Evolutionary conservation across 2,888 invertebrate species (phyloP), one percentile per base, ranked within the genome.

Genomic region (Eulithis prunata): DNA sequence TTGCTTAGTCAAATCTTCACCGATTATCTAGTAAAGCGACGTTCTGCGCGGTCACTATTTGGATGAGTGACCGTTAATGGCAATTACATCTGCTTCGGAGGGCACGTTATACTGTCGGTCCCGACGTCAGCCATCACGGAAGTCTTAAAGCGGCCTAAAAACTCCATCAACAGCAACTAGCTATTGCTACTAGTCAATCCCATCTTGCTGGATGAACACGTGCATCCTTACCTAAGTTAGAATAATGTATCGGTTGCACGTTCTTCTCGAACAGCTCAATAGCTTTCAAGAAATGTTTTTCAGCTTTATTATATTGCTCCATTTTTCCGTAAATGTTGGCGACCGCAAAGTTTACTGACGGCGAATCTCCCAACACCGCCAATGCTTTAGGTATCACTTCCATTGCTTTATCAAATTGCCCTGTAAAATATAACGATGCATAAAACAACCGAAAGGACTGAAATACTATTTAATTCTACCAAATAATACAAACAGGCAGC

Each of bases 251-350:
- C n/a, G 97, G 95, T 84, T 96, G 96, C 11, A 93, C 91, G 10
- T 95, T 95, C 62, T 94, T 68, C 12, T 80, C 82, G 54, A 88
- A 95, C 47, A 96, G 85, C 57, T 94, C 86, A 54, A 99, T 95
- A 0, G 98, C 97, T 72, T 92, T 94, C 62, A 95, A 92, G 82
- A 99, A 99, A 80, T 97, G 95, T 14, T 92, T 83, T 86, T 99
- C 98, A 0, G 99, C 97, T 75, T 96, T 95, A 45, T 94, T 87
- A 84, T 96, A 98, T 55, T 95, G 93, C 53, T 95, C 95, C 65
- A 95, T 83, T 93, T 98, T 98, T 0, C 99, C 99, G 69, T 97
- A 94, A 62, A 97, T 96, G 84, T 98, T 98, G 5, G 97, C 99
- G 55, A 98, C 93, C 74, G 97, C 97, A 83, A 98, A 98, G 85